phyloP scores from a whole-genome alignment of 2,888 invertebrate species.

The Timema podura region DNA sequence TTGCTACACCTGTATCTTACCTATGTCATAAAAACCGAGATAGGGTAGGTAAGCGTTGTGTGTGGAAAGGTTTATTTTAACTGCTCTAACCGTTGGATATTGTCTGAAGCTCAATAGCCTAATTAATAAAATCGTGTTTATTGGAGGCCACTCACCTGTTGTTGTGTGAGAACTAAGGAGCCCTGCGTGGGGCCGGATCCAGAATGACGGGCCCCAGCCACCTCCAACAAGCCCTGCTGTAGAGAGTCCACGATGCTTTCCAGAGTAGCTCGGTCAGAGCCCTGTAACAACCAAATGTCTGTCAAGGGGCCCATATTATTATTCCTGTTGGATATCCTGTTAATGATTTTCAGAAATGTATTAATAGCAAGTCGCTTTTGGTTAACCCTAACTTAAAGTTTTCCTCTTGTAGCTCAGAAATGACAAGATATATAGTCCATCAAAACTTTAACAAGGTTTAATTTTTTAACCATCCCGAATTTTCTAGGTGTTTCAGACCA shows the following conservation, averaged over 20 bases:
- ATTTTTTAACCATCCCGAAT: background rate
- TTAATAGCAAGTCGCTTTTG: too few relatives aligned
- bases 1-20: too few relatives aligned
- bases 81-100: too few relatives aligned
- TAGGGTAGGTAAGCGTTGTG: too few relatives aligned
- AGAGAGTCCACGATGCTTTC: constrained; percentile 41
- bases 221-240: constrained; percentile 41
- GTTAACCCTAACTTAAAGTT: too few relatives aligned
- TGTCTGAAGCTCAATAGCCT: too few relatives aligned
- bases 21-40: too few relatives aligned
- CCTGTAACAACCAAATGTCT: background rate
- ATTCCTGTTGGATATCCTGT: background rate
- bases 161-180: constrained; percentile 38
- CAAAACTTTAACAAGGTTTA: background rate
- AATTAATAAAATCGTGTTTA: too few relatives aligned
- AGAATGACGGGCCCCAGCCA: constrained; percentile 33
- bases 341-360: too few relatives aligned
- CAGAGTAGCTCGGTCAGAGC: constrained; percentile 26
- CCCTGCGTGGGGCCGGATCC: constrained; percentile 17
- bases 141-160: constrained; percentile 35
- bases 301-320: background rate
- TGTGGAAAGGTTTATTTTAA: too few relatives aligned
- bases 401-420: too few relatives aligned
- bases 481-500: background rate
- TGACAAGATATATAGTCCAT: background rate